These are phyloP conservation scores for Tineola bisselliella DNA, from an alignment of 2,888 invertebrate genomes.

Conservation along the genomic window DNA sequence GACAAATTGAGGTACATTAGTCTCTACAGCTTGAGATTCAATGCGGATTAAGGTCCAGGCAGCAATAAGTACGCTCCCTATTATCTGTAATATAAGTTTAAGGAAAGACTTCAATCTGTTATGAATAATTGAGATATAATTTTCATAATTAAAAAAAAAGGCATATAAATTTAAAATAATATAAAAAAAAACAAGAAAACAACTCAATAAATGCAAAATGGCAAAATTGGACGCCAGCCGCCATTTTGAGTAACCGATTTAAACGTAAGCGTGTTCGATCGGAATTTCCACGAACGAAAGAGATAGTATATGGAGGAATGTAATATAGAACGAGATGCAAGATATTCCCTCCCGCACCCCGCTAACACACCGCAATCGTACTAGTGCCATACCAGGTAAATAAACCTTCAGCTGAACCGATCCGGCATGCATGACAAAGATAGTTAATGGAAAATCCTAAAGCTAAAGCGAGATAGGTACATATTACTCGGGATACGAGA, in stretches of 20 bases:
- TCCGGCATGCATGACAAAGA: too few relatives aligned
- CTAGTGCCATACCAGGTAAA: too few relatives aligned
- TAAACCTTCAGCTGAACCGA: too few relatives aligned
- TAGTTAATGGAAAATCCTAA: too few relatives aligned
- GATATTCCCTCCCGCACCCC: too few relatives aligned
- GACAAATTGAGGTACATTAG: neutral
- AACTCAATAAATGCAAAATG: neutral
- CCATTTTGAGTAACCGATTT: neutral
- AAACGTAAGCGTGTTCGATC: neutral
- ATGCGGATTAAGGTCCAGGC: neutral
- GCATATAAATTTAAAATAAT: too few relatives aligned
- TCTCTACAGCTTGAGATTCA: neutral
- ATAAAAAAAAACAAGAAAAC: neutral
- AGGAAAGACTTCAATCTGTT: neutral
- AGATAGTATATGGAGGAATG: neutral
- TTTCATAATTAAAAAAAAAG: too few relatives aligned
- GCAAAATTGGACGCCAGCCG: neutral
- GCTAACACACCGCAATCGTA: too few relatives aligned
- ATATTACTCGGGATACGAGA: too few relatives aligned
- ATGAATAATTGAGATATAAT: too few relatives aligned
- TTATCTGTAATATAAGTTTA: neutral
- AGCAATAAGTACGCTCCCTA: neutral
- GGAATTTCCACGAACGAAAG: neutral
- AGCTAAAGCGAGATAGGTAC: too few relatives aligned
- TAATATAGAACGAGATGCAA: too few relatives aligned